Percentiles rank a stretch among this genome's conserved stretches.
Conservation (phyloP, 2,797 vertebrate species). For the Corythornis leucogaster region DNA sequence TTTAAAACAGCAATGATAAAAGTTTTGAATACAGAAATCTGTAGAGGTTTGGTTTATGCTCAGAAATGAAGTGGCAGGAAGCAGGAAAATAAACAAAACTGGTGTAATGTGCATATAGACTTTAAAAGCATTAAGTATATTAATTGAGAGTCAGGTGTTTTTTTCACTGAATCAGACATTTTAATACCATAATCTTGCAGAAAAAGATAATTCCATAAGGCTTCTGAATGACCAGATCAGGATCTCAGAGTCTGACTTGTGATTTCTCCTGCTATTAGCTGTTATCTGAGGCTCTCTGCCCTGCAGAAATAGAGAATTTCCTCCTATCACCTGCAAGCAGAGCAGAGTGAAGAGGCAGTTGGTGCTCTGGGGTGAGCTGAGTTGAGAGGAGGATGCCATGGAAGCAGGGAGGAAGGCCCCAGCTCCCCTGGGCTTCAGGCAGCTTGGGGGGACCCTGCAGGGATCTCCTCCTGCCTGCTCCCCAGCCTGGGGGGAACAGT, state of each 20-base stretch:
- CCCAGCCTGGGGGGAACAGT: neutral
- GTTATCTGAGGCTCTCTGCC: neutral
- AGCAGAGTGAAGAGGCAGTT: neutral
- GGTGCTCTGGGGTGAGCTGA: accelerated
- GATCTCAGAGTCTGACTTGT: neutral
- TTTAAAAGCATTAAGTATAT: neutral
- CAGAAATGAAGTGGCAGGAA: neutral
- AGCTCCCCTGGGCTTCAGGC: neutral
- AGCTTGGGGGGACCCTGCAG: neutral
- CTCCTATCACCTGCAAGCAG: neutral
- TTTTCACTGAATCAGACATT: neutral
- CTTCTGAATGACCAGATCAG: neutral
- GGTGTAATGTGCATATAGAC: accelerated
- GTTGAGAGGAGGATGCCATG: neutral
- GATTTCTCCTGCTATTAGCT: neutral
- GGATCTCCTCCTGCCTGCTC: neutral
- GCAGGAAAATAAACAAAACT: neutral
- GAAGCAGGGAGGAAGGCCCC: neutral
- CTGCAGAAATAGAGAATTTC: neutral
- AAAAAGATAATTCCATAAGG: neutral
- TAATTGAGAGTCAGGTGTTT: neutral
- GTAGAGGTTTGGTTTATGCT: neutral
- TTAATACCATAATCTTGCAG: neutral
- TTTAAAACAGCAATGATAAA: neutral
- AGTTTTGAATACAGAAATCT: neutral